Conservation (phyloP, 2,797 vertebrate species). For the Dipus sagitta region DNA sequence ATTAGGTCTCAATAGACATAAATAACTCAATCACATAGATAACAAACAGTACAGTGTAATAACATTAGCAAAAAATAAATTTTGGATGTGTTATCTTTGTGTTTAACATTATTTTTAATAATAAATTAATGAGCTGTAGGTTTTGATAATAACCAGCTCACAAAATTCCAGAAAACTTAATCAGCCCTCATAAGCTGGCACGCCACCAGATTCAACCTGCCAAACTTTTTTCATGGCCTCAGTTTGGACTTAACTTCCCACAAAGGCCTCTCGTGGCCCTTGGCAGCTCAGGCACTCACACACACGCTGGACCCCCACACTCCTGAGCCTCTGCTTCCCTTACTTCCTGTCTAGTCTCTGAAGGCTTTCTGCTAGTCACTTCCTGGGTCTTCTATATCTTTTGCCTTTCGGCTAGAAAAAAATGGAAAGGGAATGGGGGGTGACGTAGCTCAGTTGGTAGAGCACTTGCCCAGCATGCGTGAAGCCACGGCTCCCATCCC, state of each 20-base stretch:
- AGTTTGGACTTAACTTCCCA: not conserved
- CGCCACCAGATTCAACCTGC: not conserved
- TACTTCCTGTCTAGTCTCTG: not conserved
- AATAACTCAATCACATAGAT: not conserved
- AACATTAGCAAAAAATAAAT: conserved; percentile 1
- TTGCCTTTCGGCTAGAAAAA: conserved; percentile 17
- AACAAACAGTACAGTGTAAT: not conserved
- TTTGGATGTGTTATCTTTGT: not conserved
- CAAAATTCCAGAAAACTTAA: conserved; percentile 48
- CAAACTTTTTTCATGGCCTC: not conserved
- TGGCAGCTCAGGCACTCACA: not conserved
- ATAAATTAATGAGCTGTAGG: not conserved
- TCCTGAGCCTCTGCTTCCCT: not conserved
- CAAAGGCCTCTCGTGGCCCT: not conserved
- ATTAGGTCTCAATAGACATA: not conserved
- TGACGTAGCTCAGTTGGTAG: not conserved
- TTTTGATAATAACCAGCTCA: not conserved
- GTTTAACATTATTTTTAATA: conserved; percentile 17
- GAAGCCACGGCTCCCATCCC: not conserved
- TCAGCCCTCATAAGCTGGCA: not conserved
- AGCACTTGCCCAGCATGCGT: not conserved
- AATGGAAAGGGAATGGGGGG: not conserved
- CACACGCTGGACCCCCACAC: not conserved
- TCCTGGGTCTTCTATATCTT: not conserved
- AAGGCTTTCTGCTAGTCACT: not conserved